A percentile compares a stretch with the other conserved stretches of the same genome.
Evolutionary conservation across 2,113 vertebrate genomes (phyloP).

Genomic region (Eleginops maclovinus): DNA sequence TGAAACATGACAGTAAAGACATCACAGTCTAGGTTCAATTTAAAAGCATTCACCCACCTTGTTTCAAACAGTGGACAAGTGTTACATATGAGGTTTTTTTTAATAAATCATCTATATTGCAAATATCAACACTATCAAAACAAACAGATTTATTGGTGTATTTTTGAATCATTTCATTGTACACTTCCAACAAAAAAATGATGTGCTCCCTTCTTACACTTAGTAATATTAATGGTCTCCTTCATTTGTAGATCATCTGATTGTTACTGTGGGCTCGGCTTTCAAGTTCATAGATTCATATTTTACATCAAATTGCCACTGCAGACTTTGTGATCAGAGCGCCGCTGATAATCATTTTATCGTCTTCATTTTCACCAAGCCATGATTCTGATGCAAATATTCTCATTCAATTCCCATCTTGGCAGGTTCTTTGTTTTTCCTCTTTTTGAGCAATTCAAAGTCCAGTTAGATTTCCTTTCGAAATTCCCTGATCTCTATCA

Average conservation of each 20-base stretch:
- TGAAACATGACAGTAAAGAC: slow-evolving; percentile 4
- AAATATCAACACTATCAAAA: background rate
- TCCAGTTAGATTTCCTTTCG: background rate
- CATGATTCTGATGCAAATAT: background rate
- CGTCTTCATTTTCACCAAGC: background rate
- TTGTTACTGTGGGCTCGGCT: background rate
- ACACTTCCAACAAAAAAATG: background rate
- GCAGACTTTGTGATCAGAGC: background rate
- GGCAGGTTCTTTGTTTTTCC: background rate
- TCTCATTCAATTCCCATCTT: too few species aligned
- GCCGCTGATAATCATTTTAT: background rate
- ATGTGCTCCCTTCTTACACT: too few species aligned
- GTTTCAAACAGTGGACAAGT: background rate
- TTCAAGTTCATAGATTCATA: background rate
- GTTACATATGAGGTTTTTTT: background rate
- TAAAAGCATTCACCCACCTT: background rate
- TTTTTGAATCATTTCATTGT: background rate
- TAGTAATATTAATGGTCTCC: too few species aligned
- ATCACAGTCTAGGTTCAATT: background rate
- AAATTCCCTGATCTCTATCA: background rate
- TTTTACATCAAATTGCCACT: background rate
- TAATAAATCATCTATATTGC: background rate
- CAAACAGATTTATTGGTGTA: background rate
- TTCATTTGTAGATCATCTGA: background rate
- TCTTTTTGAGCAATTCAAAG: background rate